Evolutionary conservation across 2,113 vertebrate species (phyloP).

Genomic region (Alexandromys fortis): DNA sequence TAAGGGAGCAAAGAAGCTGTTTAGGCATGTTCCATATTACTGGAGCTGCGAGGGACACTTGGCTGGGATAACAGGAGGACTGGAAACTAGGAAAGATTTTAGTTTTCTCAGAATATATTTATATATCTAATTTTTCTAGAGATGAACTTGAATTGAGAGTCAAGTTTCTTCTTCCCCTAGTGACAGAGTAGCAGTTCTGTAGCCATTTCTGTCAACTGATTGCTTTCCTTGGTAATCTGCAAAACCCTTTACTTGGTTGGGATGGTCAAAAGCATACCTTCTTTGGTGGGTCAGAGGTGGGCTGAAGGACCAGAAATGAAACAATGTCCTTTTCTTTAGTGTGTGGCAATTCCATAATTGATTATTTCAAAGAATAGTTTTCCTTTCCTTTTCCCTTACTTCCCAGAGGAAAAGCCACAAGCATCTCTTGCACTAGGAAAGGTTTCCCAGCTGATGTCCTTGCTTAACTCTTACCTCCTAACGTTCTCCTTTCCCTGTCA

Average conservation of each 20-base stretch:
- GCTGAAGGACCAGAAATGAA: conserved; percentile 79
- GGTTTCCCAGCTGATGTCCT: background rate
- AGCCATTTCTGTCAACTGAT: conserved; percentile 32
- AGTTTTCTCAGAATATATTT: conserved; percentile 6
- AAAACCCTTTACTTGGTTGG: background rate
- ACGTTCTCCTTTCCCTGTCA: background rate
- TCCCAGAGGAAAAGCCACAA: background rate
- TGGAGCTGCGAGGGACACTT: background rate
- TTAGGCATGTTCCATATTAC: background rate
- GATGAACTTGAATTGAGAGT: conserved; percentile 36
- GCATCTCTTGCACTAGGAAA: background rate
- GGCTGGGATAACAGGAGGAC: background rate
- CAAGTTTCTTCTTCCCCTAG: conserved; percentile 5
- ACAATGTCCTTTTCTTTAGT: background rate
- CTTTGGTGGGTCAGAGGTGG: conserved; percentile 86
- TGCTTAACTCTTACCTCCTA: background rate
- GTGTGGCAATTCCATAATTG: background rate
- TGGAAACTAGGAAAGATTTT: conserved; percentile 11
- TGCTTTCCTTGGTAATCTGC: background rate
- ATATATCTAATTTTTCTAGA: background rate
- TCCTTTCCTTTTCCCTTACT: background rate
- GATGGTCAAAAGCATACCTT: conserved; percentile 85
- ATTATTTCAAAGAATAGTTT: background rate
- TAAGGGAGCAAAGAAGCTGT: conserved; percentile 5
- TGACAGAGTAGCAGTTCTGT: background rate